These are phyloP conservation scores for Rattus rattus DNA, from an alignment of 2,113 vertebrate genomes.

Conservation along the genomic window DNA sequence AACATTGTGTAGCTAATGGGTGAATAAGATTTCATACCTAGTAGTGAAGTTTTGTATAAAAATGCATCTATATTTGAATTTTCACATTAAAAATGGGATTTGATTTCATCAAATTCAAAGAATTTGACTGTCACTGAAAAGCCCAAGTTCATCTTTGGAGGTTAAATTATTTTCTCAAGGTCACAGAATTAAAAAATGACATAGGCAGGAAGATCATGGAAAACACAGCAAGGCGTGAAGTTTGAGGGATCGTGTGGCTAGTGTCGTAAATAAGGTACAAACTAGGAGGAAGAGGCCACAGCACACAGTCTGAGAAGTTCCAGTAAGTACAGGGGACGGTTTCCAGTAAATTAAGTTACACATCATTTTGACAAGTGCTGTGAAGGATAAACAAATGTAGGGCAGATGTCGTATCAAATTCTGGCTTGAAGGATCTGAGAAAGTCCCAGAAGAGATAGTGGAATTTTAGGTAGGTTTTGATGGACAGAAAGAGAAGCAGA, in stretches of 20 bases:
- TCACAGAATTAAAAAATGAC: background rate
- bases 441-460: constrained; percentile 8
- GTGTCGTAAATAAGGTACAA: background rate
- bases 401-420: background rate
- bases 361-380: background rate
- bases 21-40: background rate
- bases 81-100: background rate
- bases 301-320: background rate
- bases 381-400: background rate
- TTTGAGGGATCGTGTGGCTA: background rate
- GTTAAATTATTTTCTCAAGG: background rate
- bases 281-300: background rate
- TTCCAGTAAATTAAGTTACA: constrained; percentile 22
- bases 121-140: background rate
- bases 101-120: background rate
- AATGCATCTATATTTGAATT: background rate
- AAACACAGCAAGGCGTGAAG: background rate
- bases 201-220: background rate
- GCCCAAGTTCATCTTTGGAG: background rate
- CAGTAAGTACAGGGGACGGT: background rate
- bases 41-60: background rate
- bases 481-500: background rate
- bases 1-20: background rate
- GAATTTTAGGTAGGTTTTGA: background rate
- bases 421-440: background rate